These are phyloP conservation scores for Dryobates pubescens DNA, from an alignment of 2,797 vertebrate species.

Conservation along the genomic window DNA sequence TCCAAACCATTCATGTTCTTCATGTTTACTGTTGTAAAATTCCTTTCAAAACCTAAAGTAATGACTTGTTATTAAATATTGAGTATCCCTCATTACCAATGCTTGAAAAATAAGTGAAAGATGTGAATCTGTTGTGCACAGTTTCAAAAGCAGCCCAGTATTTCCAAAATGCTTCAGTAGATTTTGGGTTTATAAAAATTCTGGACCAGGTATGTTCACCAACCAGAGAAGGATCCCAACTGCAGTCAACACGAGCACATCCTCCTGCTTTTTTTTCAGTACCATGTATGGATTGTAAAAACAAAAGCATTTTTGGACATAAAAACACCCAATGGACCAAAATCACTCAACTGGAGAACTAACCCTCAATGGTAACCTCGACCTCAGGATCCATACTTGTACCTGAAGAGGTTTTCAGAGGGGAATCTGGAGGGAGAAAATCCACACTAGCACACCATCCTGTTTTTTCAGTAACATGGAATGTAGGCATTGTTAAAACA, in stretches of 20 bases:
- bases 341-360: constrained; percentile 37
- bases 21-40: background rate
- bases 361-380: constrained; percentile 79
- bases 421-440: constrained; percentile 67
- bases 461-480: background rate
- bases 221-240: background rate
- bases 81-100: background rate
- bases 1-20: background rate
- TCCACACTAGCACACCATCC: background rate
- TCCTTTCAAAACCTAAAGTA: background rate
- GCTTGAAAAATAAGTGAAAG: background rate
- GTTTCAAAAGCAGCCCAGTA: background rate
- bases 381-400: constrained; percentile 78
- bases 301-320: background rate
- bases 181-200: background rate
- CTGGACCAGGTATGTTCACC: background rate
- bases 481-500: background rate
- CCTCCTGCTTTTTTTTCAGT: background rate
- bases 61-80: background rate
- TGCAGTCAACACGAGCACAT: background rate
- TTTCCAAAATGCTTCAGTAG: background rate
- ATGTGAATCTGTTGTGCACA: rapidly evolving
- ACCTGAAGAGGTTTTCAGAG: constrained; percentile 71
- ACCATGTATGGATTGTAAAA: background rate
- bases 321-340: background rate